Evolutionary conservation across 2,888 invertebrate genomes (phyloP), one percentile per base, ranked within the genome.

Genomic region (Vandiemenella viatica): DNA sequence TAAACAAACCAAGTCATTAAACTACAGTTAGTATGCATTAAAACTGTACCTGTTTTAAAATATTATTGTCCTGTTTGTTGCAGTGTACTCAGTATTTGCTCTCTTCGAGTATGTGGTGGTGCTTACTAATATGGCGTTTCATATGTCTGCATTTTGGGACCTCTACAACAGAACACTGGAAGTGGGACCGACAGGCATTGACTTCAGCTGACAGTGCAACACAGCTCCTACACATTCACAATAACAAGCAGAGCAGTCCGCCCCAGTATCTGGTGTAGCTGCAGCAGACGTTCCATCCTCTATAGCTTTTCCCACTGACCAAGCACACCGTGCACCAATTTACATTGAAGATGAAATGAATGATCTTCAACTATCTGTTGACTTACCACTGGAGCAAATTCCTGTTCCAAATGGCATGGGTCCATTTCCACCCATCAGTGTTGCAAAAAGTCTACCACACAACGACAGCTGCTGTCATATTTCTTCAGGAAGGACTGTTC

Each of bases 61-160:
- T n/a, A n/a, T n/a, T n/a, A n/a, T n/a, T n/a, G n/a, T n/a, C n/a
- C n/a, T n/a, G n/a, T n/a, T 55, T 51, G 55, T 83, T 83, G 58
- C 77, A 91, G 92, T 93, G 57, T 95, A 95, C 69, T 88, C 91
- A 21, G 69, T 87, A 66, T 95, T 95, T 70, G 90, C 92, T 20
- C 72, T 91, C 49, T 79, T 83, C 52, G 95, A 97, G 69, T 97
- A 96, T 64, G 71, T 90, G 54, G 89, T 93, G 41, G 91, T 96
- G 15, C 67, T 93, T 45, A 84, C 90, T 56, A 96, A 96, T 65
- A 93, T 96, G 75, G 79, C 78, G 58, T 96, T 86, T 68, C 96
- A 96, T 64, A 79, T 85, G 70, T 91, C 92, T 41, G 83, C 88
- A 8, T 82, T 79, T 57, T 84, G 83, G 73, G 95, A 95, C 66